These are phyloP conservation scores for Hormiphora californensis DNA, from an alignment of 37 sponge, comb jelly and placozoan genomes.

Conservation along the genomic window DNA sequence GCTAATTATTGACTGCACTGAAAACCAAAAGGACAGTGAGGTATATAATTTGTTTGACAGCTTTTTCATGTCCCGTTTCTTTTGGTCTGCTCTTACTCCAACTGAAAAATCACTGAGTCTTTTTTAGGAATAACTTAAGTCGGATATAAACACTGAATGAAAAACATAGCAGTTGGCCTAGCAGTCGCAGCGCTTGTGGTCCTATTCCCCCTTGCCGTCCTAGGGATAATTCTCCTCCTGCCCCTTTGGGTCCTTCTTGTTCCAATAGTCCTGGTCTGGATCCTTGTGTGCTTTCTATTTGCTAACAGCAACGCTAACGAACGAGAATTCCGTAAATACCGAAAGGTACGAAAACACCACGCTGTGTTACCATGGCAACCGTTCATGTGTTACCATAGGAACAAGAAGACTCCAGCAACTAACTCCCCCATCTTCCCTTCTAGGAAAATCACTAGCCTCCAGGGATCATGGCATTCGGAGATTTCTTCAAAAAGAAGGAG, in stretches of 20 bases:
- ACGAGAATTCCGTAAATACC: conserved; percentile 1
- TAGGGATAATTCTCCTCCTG: neutral
- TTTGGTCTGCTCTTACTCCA: no score
- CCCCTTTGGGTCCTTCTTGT: conserved; percentile 6
- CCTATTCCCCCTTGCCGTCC: neutral
- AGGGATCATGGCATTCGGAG: neutral
- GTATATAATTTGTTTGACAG: no score
- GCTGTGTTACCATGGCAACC: no score
- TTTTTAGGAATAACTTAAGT: no score
- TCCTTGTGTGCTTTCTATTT: neutral
- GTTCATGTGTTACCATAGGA: no score
- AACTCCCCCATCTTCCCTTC: no score
- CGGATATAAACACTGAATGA: neutral
- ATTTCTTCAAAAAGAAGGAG: neutral
- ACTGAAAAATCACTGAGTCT: no score
- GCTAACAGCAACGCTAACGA: neutral
- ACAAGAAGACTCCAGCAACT: no score
- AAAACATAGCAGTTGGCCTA: neutral
- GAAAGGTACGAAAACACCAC: neutral
- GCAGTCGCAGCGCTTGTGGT: neutral
- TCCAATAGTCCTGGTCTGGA: neutral
- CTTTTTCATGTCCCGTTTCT: no score
- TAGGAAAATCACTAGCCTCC: neutral
- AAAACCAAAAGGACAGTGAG: no score
- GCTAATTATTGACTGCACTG: no score